phyloP scores from a whole-genome alignment of 2,113 vertebrate species.

The Callithrix jacchus region DNA sequence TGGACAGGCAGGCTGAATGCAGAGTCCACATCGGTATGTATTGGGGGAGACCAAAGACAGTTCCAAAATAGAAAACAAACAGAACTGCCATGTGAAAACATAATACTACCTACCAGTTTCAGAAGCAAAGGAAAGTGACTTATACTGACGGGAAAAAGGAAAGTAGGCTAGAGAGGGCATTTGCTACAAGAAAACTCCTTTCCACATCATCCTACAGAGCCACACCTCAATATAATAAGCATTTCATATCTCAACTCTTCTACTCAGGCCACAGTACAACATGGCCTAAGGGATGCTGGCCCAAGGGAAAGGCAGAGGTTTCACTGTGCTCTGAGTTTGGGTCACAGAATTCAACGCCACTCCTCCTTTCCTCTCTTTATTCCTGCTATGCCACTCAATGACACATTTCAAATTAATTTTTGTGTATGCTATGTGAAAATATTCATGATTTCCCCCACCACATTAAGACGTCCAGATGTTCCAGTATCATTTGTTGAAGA shows the following conservation, averaged over 20 bases:
- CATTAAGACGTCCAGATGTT: neutral
- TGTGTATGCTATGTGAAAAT: neutral
- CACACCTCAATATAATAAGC: neutral
- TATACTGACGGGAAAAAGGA: neutral
- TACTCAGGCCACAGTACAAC: neutral
- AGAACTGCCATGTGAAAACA: constrained; percentile 13
- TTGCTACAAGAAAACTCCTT: neutral
- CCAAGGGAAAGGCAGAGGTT: neutral
- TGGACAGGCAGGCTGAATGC: constrained; percentile 82
- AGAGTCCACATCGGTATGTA: constrained; percentile 59
- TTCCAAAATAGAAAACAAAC: constrained; percentile 49
- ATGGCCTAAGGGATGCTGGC: neutral
- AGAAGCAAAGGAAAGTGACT: constrained; percentile 27
- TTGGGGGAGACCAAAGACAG: constrained; percentile 7
- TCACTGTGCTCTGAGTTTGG: neutral
- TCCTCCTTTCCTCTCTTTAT: neutral
- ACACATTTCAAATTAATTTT: neutral
- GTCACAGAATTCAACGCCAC: neutral
- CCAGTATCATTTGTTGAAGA: neutral
- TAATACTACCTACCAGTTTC: neutral
- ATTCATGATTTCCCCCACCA: neutral
- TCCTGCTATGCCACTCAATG: neutral
- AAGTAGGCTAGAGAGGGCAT: neutral
- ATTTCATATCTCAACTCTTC: neutral
- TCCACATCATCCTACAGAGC: neutral